phyloP scores from a whole-genome alignment of 2,113 vertebrate species.

The Ondatra zibethicus region DNA sequence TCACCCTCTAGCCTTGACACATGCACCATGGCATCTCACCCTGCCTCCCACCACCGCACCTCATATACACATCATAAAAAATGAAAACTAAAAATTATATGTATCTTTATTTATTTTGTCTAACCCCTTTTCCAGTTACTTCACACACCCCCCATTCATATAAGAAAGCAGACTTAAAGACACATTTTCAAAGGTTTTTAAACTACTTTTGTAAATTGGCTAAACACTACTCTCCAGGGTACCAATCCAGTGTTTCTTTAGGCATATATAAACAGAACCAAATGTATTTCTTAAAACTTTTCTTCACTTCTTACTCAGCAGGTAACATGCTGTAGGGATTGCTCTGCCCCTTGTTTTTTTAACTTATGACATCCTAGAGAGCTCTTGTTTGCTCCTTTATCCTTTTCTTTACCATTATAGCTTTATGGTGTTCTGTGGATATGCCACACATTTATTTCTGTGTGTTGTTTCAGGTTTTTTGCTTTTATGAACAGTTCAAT shows the following conservation, averaged over 20 bases:
- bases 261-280: not conserved
- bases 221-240: not conserved
- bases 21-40: not conserved
- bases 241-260: constrained; percentile 17
- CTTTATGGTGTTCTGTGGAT: not conserved
- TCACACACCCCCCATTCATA: not conserved
- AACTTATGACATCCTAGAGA: not conserved
- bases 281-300: constrained; percentile 14
- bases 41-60: not conserved
- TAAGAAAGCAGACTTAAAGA: not conserved
- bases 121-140: not conserved
- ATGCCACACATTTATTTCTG: not conserved
- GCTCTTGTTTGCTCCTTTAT: not conserved
- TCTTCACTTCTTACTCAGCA: not conserved
- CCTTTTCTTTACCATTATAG: not conserved
- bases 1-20: not conserved
- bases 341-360: not conserved
- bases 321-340: not conserved
- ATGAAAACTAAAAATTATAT: not conserved
- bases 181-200: not conserved
- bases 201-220: not conserved
- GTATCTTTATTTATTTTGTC: not conserved
- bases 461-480: not conserved
- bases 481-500: not conserved
- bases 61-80: not conserved